phyloP scores from a whole-genome alignment of 2,888 invertebrate species.

The Cryptocheilus praepositus region DNA sequence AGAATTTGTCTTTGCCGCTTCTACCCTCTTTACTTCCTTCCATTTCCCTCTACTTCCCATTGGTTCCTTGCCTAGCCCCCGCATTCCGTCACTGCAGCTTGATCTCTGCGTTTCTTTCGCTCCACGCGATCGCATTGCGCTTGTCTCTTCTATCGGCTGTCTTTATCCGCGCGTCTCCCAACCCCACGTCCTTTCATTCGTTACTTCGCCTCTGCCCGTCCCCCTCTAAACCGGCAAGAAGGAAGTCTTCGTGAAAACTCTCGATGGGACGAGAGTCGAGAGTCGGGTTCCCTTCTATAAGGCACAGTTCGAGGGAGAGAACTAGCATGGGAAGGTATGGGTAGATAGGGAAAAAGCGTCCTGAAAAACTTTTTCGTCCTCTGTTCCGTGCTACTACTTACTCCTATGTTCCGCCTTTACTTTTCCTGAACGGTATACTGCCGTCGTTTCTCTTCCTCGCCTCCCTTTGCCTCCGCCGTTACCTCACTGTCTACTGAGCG shows the following conservation, averaged over 20 bases:
- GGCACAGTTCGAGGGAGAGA: slow-evolving; percentile 22
- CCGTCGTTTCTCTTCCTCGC: background rate
- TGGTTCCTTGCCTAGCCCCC: background rate
- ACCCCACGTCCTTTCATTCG: slow-evolving; percentile 1
- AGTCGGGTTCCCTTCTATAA: slow-evolving; percentile 14
- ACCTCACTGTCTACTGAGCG: background rate
- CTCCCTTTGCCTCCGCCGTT: background rate
- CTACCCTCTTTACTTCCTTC: slow-evolving; percentile 6
- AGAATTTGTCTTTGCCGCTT: slow-evolving; percentile 2
- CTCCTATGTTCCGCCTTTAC: slow-evolving; percentile 9
- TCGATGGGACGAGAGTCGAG: slow-evolving; percentile 37
- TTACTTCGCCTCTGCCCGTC: background rate
- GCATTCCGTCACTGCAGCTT: background rate
- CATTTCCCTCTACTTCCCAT: background rate
- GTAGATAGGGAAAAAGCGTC: slow-evolving; percentile 20
- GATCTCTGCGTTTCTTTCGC: slow-evolving; percentile 1
- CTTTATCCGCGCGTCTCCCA: background rate
- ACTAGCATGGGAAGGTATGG: slow-evolving; percentile 24
- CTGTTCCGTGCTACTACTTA: background rate
- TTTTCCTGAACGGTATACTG: slow-evolving; percentile 2
- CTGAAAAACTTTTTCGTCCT: slow-evolving; percentile 14
- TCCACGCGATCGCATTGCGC: slow-evolving; percentile 18
- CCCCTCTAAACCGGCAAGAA: slow-evolving; percentile 15
- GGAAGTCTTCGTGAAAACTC: slow-evolving; percentile 35
- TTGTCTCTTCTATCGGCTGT: slow-evolving; percentile 2